Evolutionary conservation across 2,113 vertebrate species (phyloP).

Genomic region (Epinephelus moara): DNA sequence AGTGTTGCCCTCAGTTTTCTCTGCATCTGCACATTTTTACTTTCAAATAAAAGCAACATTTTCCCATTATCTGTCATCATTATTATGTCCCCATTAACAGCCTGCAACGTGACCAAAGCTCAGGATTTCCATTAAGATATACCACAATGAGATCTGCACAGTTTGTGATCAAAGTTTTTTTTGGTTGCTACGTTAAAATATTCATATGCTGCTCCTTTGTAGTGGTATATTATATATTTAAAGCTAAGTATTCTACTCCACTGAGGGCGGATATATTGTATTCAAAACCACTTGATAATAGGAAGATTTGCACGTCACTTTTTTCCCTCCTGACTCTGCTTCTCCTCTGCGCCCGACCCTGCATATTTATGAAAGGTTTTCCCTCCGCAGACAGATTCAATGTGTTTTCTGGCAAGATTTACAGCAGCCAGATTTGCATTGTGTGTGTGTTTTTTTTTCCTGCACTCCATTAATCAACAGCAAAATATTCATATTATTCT

Average conservation of each 20-base stretch:
- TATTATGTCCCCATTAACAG: background rate
- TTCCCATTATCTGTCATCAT: background rate
- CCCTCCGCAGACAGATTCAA: conserved; percentile 2
- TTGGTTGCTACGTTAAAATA: conserved; percentile 20
- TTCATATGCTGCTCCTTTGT: conserved; percentile 1
- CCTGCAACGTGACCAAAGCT: background rate
- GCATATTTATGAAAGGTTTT: conserved; percentile 6
- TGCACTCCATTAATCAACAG: conserved; percentile 27
- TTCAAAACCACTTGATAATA: conserved; percentile 18
- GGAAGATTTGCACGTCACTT: conserved; percentile 12
- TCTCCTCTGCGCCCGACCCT: background rate
- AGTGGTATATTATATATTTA: conserved; percentile 22
- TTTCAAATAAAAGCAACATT: background rate
- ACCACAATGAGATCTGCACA: background rate
- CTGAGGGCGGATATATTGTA: conserved; percentile 12
- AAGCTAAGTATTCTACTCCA: background rate
- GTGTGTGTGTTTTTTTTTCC: background rate
- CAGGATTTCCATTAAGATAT: background rate
- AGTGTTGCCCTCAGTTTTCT: background rate
- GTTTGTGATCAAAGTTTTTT: conserved; percentile 15
- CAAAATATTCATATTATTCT: conserved; percentile 9
- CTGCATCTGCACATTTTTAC: background rate
- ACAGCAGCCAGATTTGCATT: conserved; percentile 13
- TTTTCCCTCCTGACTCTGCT: background rate
- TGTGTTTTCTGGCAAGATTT: background rate